Conservation (phyloP, 2,797 vertebrate genomes). For the Holocentrus rufus region DNA sequence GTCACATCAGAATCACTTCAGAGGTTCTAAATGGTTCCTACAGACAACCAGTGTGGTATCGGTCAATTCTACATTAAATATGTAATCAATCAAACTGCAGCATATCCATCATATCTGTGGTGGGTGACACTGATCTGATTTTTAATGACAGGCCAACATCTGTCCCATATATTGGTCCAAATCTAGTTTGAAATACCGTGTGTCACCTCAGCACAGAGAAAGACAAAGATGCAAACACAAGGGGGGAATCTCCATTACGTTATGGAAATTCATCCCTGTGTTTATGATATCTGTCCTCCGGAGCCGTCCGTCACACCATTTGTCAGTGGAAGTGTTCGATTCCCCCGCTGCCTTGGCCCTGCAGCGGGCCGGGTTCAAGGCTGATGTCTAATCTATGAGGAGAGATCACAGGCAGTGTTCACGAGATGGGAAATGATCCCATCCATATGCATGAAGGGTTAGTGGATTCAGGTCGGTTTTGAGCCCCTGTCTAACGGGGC, state of each 20-base stretch:
- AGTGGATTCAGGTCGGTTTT: constrained; percentile 2
- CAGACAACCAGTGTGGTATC: too few relatives aligned
- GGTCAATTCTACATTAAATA: too few relatives aligned
- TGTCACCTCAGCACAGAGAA: not conserved
- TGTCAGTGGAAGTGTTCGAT: constrained; percentile 4
- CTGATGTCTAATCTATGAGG: constrained; percentile 37
- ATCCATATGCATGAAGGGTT: constrained; percentile 39
- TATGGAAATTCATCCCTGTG: constrained; percentile 13
- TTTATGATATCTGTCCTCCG: constrained; percentile 11
- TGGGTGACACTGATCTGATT: too few relatives aligned
- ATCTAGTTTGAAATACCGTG: not conserved
- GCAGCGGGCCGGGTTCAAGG: constrained; percentile 13
- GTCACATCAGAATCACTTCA: too few relatives aligned
- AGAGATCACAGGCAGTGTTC: constrained; percentile 11
- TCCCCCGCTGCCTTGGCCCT: not conserved
- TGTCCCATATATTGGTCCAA: not conserved
- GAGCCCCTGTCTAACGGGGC: not conserved
- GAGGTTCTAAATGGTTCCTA: too few relatives aligned
- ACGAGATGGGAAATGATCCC: constrained; percentile 11
- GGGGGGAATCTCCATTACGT: constrained; percentile 2
- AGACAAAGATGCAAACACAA: not conserved
- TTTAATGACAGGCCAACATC: too few relatives aligned
- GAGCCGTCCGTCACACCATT: constrained; percentile 24
- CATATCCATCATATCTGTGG: too few relatives aligned
- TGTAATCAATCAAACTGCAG: too few relatives aligned